A percentile compares a stretch with the other conserved stretches of the same genome.
Conservation (phyloP, 2,888 invertebrate species). For the Steromphala cineraria region DNA sequence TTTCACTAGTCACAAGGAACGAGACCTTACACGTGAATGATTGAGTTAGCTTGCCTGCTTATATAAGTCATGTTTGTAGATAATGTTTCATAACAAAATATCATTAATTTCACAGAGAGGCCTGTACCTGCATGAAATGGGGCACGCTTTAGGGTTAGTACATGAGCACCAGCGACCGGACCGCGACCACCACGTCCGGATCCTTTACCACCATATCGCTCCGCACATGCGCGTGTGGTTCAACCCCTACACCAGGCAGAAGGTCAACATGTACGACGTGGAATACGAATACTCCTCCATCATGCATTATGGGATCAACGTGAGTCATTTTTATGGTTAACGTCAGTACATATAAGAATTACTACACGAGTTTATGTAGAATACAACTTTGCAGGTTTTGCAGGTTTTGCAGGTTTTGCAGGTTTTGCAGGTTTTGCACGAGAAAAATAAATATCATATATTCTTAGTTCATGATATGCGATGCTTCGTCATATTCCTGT, state of each 20-base stretch:
- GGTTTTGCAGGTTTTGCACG: no score
- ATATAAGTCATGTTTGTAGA: no score
- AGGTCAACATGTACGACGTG: slow-evolving; percentile 61
- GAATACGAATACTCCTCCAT: slow-evolving; percentile 66
- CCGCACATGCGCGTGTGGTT: slow-evolving; percentile 69
- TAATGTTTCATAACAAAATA: background rate
- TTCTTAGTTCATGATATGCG: no score
- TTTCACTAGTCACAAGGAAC: no score
- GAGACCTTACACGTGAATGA: no score
- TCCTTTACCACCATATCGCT: slow-evolving; percentile 61
- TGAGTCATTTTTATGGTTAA: slow-evolving; percentile 35
- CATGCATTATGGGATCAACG: slow-evolving; percentile 71
- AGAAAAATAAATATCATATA: no score
- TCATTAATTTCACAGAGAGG: slow-evolving; percentile 59
- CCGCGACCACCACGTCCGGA: slow-evolving; percentile 60
- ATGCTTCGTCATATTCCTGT: no score
- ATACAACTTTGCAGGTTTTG: no score
- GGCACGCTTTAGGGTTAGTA: slow-evolving; percentile 68
- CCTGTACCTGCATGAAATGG: slow-evolving; percentile 68
- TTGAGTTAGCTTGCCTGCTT: no score
- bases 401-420: no score
- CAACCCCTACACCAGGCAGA: slow-evolving; percentile 57
- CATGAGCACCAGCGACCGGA: slow-evolving; percentile 70
- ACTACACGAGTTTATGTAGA: no score
- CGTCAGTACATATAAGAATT: background rate